phyloP scores from a whole-genome alignment of 1,140 invertebrate genomes.

The Euwallacea similis region DNA sequence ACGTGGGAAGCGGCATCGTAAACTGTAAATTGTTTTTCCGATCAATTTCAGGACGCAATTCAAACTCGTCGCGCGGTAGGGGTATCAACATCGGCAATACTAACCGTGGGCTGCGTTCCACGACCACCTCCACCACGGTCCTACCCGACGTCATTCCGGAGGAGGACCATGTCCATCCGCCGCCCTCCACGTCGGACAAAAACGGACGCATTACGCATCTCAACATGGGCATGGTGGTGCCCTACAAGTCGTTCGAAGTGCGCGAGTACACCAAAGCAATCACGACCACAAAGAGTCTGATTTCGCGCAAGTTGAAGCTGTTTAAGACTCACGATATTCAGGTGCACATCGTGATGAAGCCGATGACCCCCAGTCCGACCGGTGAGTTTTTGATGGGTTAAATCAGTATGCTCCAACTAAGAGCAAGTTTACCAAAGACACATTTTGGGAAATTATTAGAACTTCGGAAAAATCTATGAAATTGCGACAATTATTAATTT shows the following conservation, averaged over 20 bases:
- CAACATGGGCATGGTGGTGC: conserved; percentile 72
- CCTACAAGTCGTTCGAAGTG: conserved; percentile 73
- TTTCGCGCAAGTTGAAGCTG: conserved; percentile 67
- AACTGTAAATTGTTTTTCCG: background rate
- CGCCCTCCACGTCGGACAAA: conserved; percentile 42
- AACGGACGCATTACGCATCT: conserved; percentile 41
- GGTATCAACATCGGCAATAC: conserved; percentile 49
- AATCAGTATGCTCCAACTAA: background rate
- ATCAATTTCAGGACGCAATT: conserved; percentile 25
- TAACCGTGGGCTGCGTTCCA: conserved; percentile 43
- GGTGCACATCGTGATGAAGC: conserved; percentile 70
- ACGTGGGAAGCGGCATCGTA: background rate
- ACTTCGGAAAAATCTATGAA: too few species aligned
- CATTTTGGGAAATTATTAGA: too few species aligned
- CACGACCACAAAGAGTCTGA: conserved; percentile 64
- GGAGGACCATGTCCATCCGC: conserved; percentile 48
- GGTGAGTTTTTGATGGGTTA: conserved; percentile 54
- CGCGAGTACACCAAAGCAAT: conserved; percentile 74
- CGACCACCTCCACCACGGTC: conserved; percentile 44
- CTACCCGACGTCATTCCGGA: conserved; percentile 38
- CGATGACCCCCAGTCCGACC: conserved; percentile 76
- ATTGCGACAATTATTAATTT: too few species aligned
- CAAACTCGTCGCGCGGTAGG: conserved; percentile 43
- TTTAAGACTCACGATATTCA: conserved; percentile 71
- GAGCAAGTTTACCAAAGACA: too few species aligned